Evolutionary conservation across 2,797 vertebrate species (phyloP).

Genomic region (Cirrhinus mrigala): DNA sequence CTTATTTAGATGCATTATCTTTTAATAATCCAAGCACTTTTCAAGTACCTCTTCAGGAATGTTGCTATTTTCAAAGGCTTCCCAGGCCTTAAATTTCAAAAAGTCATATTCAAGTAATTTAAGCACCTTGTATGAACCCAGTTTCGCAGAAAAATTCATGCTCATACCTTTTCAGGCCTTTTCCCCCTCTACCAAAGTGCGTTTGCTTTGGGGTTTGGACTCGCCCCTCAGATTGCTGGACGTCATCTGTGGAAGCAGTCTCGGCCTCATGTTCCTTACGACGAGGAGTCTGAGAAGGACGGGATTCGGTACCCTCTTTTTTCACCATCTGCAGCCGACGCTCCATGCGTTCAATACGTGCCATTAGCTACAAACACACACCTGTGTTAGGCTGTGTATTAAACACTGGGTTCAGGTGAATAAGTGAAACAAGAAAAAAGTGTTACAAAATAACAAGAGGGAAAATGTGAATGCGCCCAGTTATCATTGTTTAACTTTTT

Average conservation of each 20-base stretch:
- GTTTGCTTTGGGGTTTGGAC: conserved; percentile 78
- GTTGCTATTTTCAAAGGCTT: too few species aligned
- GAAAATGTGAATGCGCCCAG: background rate
- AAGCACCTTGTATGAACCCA: too few species aligned
- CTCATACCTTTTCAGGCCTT: conserved; percentile 84
- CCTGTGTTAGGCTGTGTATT: background rate
- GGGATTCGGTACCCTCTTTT: conserved; percentile 84
- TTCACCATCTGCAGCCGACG: conserved; percentile 86
- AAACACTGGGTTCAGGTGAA: background rate
- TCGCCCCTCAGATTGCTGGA: conserved; percentile 32
- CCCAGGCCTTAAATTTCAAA: too few species aligned
- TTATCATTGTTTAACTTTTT: background rate
- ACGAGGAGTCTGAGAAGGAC: conserved; percentile 67
- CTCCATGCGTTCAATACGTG: conserved; percentile 90
- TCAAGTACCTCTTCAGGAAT: too few species aligned
- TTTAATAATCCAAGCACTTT: too few species aligned
- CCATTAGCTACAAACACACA: conserved; percentile 76
- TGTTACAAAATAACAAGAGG: background rate
- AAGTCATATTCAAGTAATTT: too few species aligned
- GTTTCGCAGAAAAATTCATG: background rate
- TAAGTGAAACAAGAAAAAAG: conserved; percentile 1
- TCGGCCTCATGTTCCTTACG: conserved; percentile 60
- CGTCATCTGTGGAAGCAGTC: conserved; percentile 63
- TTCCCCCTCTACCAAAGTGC: conserved; percentile 81
- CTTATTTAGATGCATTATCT: too few species aligned